Evolutionary conservation across 2,113 vertebrate genomes (phyloP), one percentile per base, ranked within the genome.

Genomic region (Tyto alba): DNA sequence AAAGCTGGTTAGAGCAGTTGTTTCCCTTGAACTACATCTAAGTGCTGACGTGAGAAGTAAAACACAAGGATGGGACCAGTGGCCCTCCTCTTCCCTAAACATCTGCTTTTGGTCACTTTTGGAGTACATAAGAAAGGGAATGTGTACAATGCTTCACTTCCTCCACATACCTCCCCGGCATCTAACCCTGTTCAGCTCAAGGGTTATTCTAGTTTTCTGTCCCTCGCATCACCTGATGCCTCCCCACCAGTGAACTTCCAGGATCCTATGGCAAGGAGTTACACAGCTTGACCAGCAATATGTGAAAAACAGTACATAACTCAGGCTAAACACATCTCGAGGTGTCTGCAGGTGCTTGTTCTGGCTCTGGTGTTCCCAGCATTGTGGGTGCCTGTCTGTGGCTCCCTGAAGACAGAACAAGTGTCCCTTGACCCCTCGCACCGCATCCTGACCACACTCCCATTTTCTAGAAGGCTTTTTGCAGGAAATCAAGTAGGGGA

Each of bases 261-360:
- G 45, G 36, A 56, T 86, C 7, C n/a, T 43, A 34, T 63, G 71
- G 27, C 71, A 85, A 71, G 38, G 27, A 85, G 34, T 71, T 82
- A 20, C 16, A 36, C 45, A 60, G 20, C 45, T 43, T 64, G 85
- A 74, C 41, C 40, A 85, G 36, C 29, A 88, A 8, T 0, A 0
- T 67, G 48, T 72, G 52, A 72, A 73, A 81, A 75, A 9, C n/a
- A 52, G 13, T n/a, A 6, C 50, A 40, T 36, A 32, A 2, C 45
- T 66, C 2, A 2, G 71, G 36, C 36, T 34, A 82, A 29, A 45
- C 10, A 1, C 32, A 34, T 38, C 45, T 69, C 0, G 0, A 40
- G 29, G 41, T 75, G 52, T 27, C 66, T 85, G 66, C 69, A 90
- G 60, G 40, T 59, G 38, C 40, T 67, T 1, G 0, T 22, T 92